phyloP scores from a whole-genome alignment of 2,888 invertebrate genomes.

The Erpobdella octoculata region DNA sequence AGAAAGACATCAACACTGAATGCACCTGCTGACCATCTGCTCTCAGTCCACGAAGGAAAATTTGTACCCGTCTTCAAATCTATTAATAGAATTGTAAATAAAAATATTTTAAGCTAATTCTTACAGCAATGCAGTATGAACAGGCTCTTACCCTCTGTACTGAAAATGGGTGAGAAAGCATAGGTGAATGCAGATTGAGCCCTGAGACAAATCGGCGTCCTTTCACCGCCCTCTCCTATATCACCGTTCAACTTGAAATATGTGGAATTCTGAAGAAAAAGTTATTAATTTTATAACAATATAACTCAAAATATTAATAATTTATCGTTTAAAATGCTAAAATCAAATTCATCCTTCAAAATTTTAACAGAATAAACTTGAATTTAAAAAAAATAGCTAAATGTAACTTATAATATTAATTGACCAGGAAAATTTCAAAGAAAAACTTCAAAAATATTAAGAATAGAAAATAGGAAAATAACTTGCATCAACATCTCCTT shows the following conservation, averaged over 20 bases:
- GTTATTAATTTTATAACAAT: too few relatives aligned
- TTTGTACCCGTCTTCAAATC: not conserved
- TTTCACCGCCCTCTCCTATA: not conserved
- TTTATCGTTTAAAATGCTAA: too few relatives aligned
- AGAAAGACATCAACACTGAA: constrained; percentile 8
- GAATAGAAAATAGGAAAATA: too few relatives aligned
- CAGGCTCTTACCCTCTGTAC: not conserved
- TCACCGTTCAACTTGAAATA: not conserved
- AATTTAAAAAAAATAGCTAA: too few relatives aligned
- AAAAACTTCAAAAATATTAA: too few relatives aligned
- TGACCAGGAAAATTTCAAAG: too few relatives aligned
- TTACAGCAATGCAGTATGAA: not conserved
- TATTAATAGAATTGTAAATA: not conserved
- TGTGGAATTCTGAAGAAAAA: not conserved
- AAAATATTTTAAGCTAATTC: not conserved
- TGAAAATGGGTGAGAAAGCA: not conserved
- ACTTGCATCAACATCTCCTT: too few relatives aligned
- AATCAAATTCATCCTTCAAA: too few relatives aligned
- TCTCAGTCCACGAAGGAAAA: constrained; percentile 10
- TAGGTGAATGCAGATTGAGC: not conserved
- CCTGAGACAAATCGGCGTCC: not conserved
- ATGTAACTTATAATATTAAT: too few relatives aligned
- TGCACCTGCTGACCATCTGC: not conserved
- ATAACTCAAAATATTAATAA: too few relatives aligned
- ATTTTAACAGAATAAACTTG: too few relatives aligned